phyloP scores from a whole-genome alignment of 2,113 vertebrate genomes.

The Sitta europaea region DNA sequence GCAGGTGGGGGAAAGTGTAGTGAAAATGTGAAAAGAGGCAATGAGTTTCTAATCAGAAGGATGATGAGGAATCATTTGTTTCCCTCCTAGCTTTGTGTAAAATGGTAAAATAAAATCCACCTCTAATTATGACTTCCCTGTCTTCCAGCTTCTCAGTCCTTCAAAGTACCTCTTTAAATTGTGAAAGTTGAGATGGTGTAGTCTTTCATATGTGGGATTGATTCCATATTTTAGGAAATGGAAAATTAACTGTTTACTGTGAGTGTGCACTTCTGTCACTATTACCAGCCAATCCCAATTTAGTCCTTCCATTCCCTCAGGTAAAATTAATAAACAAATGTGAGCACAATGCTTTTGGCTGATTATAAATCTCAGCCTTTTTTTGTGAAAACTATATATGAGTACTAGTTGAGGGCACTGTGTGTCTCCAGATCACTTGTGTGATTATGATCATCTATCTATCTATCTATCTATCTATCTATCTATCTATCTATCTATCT shows the following conservation, averaged over 20 bases:
- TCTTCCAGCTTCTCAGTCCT: not conserved
- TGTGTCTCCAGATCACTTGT: not conserved
- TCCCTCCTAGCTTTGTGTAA: not conserved
- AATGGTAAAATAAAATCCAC: not conserved
- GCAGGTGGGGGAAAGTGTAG: not conserved
- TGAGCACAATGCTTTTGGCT: not conserved
- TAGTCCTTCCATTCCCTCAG: not conserved
- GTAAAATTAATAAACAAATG: not conserved
- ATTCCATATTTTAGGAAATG: not conserved
- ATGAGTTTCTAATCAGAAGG: not conserved
- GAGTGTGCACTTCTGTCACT: not conserved
- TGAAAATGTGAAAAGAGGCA: not conserved
- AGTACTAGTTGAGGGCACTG: not conserved
- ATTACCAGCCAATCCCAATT: not conserved
- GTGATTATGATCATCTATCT: not conserved
- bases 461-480: no score
- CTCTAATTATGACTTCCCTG: not conserved
- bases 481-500: no score
- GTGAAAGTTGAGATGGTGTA: not conserved
- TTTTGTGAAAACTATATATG: not conserved
- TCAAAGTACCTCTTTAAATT: not conserved
- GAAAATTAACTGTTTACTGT: not conserved
- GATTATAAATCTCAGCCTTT: accelerated
- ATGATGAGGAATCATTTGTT: not conserved
- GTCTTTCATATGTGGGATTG: not conserved